A percentile compares a stretch with the other conserved stretches of the same genome.
Conservation (phyloP, 2,888 invertebrate genomes). For the Microctonus aethiopoides region DNA sequence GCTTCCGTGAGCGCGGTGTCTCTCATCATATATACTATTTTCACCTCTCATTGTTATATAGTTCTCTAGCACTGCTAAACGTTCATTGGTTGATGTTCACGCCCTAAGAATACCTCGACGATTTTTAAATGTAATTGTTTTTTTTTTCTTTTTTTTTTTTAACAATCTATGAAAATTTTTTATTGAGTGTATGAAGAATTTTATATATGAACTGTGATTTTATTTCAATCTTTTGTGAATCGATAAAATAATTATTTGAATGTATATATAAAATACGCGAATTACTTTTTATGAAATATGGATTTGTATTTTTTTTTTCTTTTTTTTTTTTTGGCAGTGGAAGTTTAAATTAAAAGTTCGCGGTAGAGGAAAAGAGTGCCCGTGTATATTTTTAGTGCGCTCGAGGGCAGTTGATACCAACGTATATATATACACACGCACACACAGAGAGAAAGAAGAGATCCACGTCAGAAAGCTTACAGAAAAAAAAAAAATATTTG, state of each 20-base stretch:
- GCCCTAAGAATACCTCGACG: neutral
- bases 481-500: constrained; percentile 46
- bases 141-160: too few species aligned
- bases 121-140: neutral
- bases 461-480: constrained; percentile 29
- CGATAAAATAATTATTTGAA: too few species aligned
- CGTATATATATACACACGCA: constrained; percentile 10
- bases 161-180: neutral
- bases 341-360: neutral
- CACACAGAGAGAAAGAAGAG: constrained; percentile 7
- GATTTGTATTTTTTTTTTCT: neutral
- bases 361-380: neutral
- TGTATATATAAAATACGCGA: too few species aligned
- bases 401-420: constrained; percentile 28
- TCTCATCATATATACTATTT: neutral
- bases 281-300: neutral
- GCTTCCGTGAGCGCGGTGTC: constrained; percentile 25
- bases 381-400: constrained; percentile 40
- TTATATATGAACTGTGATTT: too few species aligned
- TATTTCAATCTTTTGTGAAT: too few species aligned
- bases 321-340: neutral
- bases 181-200: too few species aligned
- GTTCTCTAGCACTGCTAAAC: neutral
- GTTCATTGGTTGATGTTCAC: constrained; percentile 6
- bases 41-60: neutral